Evolutionary conservation across 2,888 invertebrate genomes (phyloP).

Genomic region (Xanthia togata): DNA sequence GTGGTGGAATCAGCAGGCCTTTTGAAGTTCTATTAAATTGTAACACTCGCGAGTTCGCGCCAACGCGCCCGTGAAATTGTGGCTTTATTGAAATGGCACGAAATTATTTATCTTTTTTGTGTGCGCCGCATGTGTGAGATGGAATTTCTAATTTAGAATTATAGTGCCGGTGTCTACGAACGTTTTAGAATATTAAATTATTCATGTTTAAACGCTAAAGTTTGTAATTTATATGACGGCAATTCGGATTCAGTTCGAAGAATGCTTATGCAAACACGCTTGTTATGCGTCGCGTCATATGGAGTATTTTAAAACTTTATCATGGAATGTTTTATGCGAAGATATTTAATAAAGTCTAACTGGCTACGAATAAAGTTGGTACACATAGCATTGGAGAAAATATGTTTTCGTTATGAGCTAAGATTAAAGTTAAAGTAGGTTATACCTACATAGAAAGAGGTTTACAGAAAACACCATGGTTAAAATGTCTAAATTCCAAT

Average conservation of each 20-base stretch:
- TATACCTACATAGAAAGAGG: neutral
- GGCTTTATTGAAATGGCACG: constrained; percentile 87
- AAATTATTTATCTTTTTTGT: constrained; percentile 83
- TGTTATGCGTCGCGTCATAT: constrained; percentile 42
- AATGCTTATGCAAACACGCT: constrained; percentile 46
- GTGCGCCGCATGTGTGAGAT: constrained; percentile 65
- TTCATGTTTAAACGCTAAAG: constrained; percentile 52
- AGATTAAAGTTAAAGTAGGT: constrained; percentile 12
- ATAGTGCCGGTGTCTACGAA: constrained; percentile 50
- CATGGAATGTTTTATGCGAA: constrained; percentile 49
- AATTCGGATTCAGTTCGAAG: constrained; percentile 53
- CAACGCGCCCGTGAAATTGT: constrained; percentile 89
- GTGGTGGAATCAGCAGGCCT: constrained; percentile 89
- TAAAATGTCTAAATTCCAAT: neutral
- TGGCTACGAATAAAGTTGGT: constrained; percentile 24
- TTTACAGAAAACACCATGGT: neutral
- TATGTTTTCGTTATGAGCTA: constrained; percentile 19
- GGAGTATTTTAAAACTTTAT: constrained; percentile 52
- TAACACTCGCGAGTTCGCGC: constrained; percentile 88
- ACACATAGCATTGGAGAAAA: constrained; percentile 1
- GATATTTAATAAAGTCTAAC: constrained; percentile 55
- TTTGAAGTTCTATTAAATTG: constrained; percentile 90
- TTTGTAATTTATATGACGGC: constrained; percentile 58
- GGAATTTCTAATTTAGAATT: constrained; percentile 68
- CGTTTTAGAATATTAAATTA: constrained; percentile 62